Percentiles rank a stretch among this genome's conserved stretches.
These are phyloP conservation scores for Scrobipalpa atriplicella DNA, from an alignment of 2,888 invertebrate genomes.

Conservation along the genomic window DNA sequence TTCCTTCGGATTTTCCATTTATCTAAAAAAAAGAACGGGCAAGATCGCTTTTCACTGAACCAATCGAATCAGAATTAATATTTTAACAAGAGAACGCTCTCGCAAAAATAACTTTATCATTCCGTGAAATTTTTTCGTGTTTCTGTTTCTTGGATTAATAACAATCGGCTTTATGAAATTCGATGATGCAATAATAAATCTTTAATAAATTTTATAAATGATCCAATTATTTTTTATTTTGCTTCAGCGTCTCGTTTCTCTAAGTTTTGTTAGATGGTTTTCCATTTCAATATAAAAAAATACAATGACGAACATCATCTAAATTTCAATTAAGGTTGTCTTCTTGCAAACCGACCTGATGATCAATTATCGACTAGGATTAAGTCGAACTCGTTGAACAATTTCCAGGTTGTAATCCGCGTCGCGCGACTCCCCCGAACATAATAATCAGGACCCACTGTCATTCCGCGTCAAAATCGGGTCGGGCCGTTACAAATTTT, in stretches of 20 bases:
- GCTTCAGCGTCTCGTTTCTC: not conserved
- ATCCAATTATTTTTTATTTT: not conserved
- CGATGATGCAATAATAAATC: not conserved
- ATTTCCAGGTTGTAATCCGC: not conserved
- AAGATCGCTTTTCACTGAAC: conserved; percentile 21
- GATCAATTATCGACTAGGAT: not conserved
- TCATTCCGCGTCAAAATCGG: conserved; percentile 52
- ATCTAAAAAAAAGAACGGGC: conserved; percentile 23
- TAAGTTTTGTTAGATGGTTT: not conserved
- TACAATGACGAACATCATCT: not conserved
- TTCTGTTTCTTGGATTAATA: conserved; percentile 7
- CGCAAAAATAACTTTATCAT: conserved; percentile 21
- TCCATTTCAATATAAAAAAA: not conserved
- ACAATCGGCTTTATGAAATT: not conserved
- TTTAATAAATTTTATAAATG: not conserved
- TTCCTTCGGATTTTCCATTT: conserved; percentile 38
- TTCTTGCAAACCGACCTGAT: not conserved
- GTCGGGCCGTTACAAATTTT: conserved; percentile 76
- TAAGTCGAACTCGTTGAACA: conserved; percentile 14
- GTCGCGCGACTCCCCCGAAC: conserved; percentile 29
- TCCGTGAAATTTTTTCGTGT: conserved; percentile 5
- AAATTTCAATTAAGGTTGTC: not conserved
- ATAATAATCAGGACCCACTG: conserved; percentile 40
- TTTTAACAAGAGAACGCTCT: conserved; percentile 21
- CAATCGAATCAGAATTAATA: conserved; percentile 25